phyloP scores from a whole-genome alignment of 37 sponge, comb jelly and placozoan genomes.

The Chondrosia reniformis region DNA sequence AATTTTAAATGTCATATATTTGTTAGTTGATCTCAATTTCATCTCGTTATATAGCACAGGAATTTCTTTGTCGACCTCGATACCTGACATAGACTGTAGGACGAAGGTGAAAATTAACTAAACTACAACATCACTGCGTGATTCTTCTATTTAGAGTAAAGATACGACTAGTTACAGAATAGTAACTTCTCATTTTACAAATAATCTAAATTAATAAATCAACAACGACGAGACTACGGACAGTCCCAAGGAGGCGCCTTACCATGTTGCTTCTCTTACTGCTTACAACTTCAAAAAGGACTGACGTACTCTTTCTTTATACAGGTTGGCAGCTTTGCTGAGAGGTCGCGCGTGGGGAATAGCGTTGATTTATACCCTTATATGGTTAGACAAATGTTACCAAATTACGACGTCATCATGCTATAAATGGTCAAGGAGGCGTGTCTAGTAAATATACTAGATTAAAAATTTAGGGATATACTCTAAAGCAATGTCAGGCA shows the following conservation, averaged over 20 bases:
- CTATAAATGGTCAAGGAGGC: no score
- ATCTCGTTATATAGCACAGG: slow-evolving; percentile 41
- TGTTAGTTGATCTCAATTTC: slow-evolving; percentile 47
- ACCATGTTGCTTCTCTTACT: not conserved
- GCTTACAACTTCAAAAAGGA: not conserved
- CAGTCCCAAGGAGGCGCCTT: not conserved
- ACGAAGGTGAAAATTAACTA: no score
- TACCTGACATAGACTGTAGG: slow-evolving; percentile 64
- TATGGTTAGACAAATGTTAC: not conserved
- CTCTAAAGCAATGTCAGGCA: no score
- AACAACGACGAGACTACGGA: not conserved
- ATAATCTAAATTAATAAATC: no score
- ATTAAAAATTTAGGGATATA: no score
- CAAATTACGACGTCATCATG: not conserved
- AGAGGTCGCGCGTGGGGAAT: not conserved
- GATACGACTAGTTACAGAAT: no score
- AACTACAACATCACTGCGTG: no score
- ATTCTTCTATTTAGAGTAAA: no score
- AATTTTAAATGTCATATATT: slow-evolving; percentile 58
- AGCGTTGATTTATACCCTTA: slow-evolving; percentile 1
- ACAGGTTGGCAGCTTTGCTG: not conserved
- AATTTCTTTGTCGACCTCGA: slow-evolving; percentile 45
- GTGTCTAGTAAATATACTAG: no score
- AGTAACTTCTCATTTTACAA: no score
- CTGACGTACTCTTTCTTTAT: not conserved